Percentiles rank a stretch among this genome's conserved stretches.
Conservation (phyloP, 2,888 invertebrate genomes). For the Perdita meconis region DNA sequence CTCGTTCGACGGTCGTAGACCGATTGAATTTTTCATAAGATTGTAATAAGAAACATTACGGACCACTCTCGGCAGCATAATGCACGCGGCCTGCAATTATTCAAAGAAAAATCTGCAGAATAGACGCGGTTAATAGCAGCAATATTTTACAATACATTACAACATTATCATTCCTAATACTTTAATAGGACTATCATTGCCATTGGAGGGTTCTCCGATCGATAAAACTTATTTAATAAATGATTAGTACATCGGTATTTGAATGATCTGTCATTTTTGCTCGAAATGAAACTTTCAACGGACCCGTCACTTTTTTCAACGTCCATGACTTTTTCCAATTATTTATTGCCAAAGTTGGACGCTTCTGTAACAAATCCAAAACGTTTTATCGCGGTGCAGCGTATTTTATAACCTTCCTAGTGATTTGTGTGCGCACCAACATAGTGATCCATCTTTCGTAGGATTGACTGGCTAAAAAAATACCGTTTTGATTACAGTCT, state of each 20-base stretch:
- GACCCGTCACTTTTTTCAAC: background rate
- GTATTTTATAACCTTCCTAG: constrained; percentile 13
- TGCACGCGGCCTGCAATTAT: constrained; percentile 35
- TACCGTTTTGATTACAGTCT: background rate
- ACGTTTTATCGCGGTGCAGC: constrained; percentile 19
- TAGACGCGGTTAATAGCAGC: constrained; percentile 2
- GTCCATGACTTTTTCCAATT: background rate
- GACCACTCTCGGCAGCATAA: constrained; percentile 10
- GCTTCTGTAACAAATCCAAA: constrained; percentile 20
- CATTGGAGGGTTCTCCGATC: too few relatives aligned
- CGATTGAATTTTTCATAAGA: constrained; percentile 56
- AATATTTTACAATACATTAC: constrained; percentile 26
- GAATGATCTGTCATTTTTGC: background rate
- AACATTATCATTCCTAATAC: constrained; percentile 18
- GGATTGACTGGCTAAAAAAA: background rate
- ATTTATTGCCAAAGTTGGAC: background rate
- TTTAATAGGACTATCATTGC: too few relatives aligned
- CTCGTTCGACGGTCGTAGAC: background rate
- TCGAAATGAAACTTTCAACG: background rate
- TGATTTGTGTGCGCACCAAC: constrained; percentile 20
- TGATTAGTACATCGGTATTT: too few relatives aligned
- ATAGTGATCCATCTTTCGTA: constrained; percentile 18
- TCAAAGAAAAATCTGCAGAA: constrained; percentile 16
- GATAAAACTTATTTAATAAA: too few relatives aligned
- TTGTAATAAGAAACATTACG: constrained; percentile 40